Evolutionary conservation across 2,113 vertebrate species (phyloP), one percentile per base, ranked within the genome.

Genomic region (Xenotilapia leptura): DNA sequence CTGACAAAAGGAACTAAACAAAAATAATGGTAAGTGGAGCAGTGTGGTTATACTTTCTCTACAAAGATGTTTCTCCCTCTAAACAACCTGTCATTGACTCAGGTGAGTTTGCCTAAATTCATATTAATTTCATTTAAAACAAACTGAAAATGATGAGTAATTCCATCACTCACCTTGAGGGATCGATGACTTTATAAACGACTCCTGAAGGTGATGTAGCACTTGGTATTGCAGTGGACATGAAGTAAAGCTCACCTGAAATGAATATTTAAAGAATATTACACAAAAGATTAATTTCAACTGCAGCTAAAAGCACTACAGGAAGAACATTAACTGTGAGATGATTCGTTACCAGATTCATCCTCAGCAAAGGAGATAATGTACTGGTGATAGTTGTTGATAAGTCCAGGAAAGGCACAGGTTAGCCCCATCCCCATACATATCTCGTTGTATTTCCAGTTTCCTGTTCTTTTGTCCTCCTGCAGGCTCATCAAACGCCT

Each of bases 331-430:
- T 3, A 14, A 47, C 60, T 62, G 28, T 45, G n/a, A 83, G 62
- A 26, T 31, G 4, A 23, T 75, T 31, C 2, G 88, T 90, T 96
- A 99, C 99, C 99, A 53, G 98, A 97, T 95, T 99, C 98, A 15
- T 99, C 98, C 92, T 99, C 99, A 6, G 96, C 98, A 4, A 99
- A 99, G 79, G 99, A 99, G 91, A 99, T 99, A 88, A 99, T 97
- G 83, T 98, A 97, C 2, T 96, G 98, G 49, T 98, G 95, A 89
- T 99, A 99, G 94, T 98, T 98, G 95, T 99, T 99, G 93, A 99
- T 98, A 86, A 99, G 97, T 7, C 97, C 97, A 2, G 99, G 98
- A 87, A 99, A 99, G 21, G 96, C 90, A 7, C 99, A 99, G 0
- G 98, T 98, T 91, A 96, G 96, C 14, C 97, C 98, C 0, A 79